Conservation (phyloP, 1,140 invertebrate genomes). For the Saccostrea echinata region DNA sequence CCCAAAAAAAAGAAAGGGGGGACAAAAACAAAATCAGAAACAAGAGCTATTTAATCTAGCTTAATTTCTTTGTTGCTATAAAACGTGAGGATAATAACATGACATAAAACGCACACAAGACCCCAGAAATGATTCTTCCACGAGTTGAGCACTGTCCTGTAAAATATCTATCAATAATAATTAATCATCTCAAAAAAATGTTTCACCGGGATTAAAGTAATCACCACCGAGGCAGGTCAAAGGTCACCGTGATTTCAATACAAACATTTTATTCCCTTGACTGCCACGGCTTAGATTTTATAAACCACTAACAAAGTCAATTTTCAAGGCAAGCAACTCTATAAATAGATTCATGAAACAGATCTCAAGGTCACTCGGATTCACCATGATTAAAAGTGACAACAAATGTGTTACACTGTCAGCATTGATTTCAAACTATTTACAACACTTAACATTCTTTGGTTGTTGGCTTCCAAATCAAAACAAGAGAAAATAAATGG, state of each 20-base stretch:
- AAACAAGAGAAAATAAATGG: too few species aligned
- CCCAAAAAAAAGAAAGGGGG: not conserved
- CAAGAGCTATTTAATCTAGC: not conserved
- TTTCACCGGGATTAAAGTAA: conserved; percentile 18
- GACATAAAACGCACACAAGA: not conserved
- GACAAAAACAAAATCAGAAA: not conserved
- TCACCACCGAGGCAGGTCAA: not conserved
- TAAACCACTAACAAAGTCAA: conserved; percentile 24
- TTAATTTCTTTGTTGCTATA: not conserved
- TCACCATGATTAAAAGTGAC: not conserved
- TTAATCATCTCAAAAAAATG: conserved; percentile 26
- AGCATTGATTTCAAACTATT: not conserved
- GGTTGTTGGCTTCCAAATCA: conserved; percentile 4
- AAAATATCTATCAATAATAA: conserved; percentile 35
- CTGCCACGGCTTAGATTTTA: not conserved
- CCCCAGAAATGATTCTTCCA: conserved; percentile 1
- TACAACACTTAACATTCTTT: conserved; percentile 18
- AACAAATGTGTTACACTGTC: not conserved
- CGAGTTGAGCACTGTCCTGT: conserved; percentile 25
- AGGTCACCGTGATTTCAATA: not conserved
- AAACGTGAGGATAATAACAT: not conserved
- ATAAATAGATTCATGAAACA: not conserved
- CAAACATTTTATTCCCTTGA: not conserved
- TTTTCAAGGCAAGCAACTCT: conserved; percentile 30
- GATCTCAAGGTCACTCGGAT: conserved; percentile 9